phyloP scores from a whole-genome alignment of 1,140 invertebrate species.

The Hermatobates lingyangjiaoensis region DNA sequence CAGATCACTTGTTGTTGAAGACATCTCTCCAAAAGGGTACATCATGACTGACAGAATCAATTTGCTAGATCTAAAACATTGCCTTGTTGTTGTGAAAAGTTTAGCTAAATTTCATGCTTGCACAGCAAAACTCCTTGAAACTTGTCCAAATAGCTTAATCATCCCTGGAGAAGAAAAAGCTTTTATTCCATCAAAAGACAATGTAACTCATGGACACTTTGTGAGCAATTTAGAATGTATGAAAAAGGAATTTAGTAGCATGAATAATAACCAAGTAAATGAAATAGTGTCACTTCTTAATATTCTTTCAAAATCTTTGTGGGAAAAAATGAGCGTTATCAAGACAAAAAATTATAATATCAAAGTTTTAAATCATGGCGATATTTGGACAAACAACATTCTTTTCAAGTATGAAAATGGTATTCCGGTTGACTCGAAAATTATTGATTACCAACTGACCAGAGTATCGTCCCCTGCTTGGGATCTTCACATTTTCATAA shows the following conservation, averaged over 20 bases:
- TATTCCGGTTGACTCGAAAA: background rate
- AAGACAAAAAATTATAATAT: background rate
- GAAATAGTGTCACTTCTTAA: background rate
- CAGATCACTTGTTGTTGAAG: background rate
- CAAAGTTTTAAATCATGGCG: background rate
- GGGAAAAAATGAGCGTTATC: background rate
- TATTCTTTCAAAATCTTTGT: background rate
- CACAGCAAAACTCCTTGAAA: background rate
- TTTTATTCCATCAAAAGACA: background rate
- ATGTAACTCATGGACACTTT: background rate
- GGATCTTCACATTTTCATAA: background rate
- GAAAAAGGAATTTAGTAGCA: background rate
- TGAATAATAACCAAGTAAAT: background rate
- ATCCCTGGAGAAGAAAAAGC: background rate
- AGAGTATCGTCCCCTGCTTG: background rate
- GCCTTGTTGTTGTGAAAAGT: background rate
- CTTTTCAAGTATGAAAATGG: background rate
- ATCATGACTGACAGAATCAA: background rate
- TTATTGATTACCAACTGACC: background rate
- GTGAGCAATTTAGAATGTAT: background rate
- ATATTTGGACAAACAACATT: background rate
- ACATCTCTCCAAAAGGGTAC: background rate
- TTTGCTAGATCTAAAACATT: background rate
- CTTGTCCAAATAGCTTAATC: background rate
- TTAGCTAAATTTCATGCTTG: background rate